Conservation (phyloP, 2,888 invertebrate species). For the Strigamia transsilvanica region DNA sequence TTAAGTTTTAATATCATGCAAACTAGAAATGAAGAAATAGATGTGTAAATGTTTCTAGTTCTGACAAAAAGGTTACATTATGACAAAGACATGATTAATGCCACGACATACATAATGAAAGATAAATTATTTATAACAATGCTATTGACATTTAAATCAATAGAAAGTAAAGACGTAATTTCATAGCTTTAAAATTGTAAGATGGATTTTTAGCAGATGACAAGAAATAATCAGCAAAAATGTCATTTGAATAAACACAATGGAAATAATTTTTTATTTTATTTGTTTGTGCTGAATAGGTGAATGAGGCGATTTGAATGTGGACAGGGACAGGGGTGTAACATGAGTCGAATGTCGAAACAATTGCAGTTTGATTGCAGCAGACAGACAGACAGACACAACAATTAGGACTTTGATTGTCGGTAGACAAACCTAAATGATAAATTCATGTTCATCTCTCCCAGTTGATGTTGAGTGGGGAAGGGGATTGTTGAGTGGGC, state of each 20-base stretch:
- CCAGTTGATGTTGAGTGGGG: constrained; percentile 43
- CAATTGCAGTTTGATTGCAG: constrained; percentile 33
- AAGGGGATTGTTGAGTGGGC: constrained; percentile 43
- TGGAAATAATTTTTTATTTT: too few species aligned
- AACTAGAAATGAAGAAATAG: too few species aligned
- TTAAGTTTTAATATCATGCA: too few species aligned
- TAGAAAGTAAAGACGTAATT: too few species aligned
- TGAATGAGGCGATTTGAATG: neutral
- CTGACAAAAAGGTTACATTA: too few species aligned
- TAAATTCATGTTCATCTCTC: constrained; percentile 47
- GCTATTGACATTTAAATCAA: too few species aligned
- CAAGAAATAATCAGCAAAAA: neutral
- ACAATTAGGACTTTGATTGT: constrained; percentile 45
- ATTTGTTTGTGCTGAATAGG: neutral
- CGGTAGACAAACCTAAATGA: constrained; percentile 42
- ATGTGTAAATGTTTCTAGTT: too few species aligned
- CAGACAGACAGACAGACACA: constrained; percentile 9
- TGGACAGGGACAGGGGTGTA: neutral
- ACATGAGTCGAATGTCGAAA: neutral
- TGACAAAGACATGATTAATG: too few species aligned
- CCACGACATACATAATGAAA: too few species aligned
- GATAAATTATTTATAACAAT: too few species aligned
- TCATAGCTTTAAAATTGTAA: too few species aligned
- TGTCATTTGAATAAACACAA: neutral
- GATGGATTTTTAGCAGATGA: neutral